Evolutionary conservation across 2,888 invertebrate species (phyloP).

Genomic region (Nemurella pictetii): DNA sequence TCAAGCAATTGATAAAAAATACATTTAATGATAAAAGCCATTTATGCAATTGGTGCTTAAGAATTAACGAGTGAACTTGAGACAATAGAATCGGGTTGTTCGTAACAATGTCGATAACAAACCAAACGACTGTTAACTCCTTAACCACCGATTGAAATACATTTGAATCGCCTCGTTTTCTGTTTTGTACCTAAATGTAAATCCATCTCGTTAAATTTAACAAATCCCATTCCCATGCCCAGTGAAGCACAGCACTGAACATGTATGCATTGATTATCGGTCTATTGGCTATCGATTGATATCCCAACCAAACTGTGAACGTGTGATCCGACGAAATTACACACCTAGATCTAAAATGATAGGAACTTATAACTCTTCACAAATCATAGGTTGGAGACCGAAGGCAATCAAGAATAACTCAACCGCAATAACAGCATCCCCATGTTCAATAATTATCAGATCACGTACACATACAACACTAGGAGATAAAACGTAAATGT

Average conservation of each 20-base stretch:
- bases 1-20: too few species aligned
- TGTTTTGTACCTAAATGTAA: background rate
- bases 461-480: background rate
- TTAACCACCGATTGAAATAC: background rate
- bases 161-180: too few species aligned
- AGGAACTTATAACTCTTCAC: background rate
- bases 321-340: background rate
- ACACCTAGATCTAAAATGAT: background rate
- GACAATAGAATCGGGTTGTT: too few species aligned
- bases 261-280: background rate
- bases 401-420: background rate
- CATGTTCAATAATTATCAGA: slow-evolving; percentile 6
- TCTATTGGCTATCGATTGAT: background rate
- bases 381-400: background rate
- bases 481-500: background rate
- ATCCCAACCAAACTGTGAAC: background rate
- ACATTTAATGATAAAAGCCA: too few species aligned
- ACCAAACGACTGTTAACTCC: background rate
- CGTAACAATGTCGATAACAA: too few species aligned
- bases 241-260: background rate
- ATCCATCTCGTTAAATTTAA: background rate
- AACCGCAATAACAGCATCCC: background rate
- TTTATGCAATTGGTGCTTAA: too few species aligned
- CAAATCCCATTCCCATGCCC: background rate
- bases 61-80: too few species aligned